Evolutionary conservation across 2,113 vertebrate species (phyloP).

Genomic region (Pteruthius melanotis): DNA sequence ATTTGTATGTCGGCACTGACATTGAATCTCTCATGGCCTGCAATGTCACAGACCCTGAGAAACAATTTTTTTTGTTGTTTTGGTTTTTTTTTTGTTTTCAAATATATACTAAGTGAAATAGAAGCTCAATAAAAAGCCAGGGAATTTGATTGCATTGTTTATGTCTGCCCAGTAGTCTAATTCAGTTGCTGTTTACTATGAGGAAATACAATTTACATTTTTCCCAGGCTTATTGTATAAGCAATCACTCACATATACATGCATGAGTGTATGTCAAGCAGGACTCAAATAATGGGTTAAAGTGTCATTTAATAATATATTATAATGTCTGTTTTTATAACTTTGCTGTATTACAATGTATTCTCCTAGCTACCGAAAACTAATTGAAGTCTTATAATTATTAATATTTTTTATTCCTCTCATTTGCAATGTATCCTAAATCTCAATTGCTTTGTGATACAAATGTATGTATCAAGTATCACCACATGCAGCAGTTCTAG

Average conservation of each 20-base stretch:
- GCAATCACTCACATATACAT: conserved; percentile 44
- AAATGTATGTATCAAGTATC: conserved; percentile 12
- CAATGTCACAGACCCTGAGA: conserved; percentile 75
- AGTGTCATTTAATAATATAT: conserved; percentile 33
- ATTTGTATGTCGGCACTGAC: conserved; percentile 74
- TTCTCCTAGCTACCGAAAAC: background rate
- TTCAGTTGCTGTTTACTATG: conserved; percentile 71
- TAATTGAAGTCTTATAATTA: background rate
- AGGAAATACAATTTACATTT: conserved; percentile 77
- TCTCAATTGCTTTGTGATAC: conserved; percentile 34
- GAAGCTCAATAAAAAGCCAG: conserved; percentile 71
- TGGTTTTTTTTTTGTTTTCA: conserved; percentile 56
- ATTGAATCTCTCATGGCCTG: conserved; percentile 73
- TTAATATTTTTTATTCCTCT: conserved; percentile 7
- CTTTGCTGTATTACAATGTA: background rate
- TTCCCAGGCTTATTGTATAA: conserved; percentile 70
- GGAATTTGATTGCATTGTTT: conserved; percentile 78
- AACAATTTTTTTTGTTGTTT: conserved; percentile 50
- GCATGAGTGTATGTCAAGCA: conserved; percentile 40
- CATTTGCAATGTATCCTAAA: conserved; percentile 3
- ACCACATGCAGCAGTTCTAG: background rate
- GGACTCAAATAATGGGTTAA: conserved; percentile 63
- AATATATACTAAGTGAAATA: conserved; percentile 72
- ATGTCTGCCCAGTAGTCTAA: conserved; percentile 76
- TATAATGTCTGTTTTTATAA: conserved; percentile 17